Base-by-base conservation (phyloP, 2,113 vertebrate genomes). In the Siphamia tubifer region DNA sequence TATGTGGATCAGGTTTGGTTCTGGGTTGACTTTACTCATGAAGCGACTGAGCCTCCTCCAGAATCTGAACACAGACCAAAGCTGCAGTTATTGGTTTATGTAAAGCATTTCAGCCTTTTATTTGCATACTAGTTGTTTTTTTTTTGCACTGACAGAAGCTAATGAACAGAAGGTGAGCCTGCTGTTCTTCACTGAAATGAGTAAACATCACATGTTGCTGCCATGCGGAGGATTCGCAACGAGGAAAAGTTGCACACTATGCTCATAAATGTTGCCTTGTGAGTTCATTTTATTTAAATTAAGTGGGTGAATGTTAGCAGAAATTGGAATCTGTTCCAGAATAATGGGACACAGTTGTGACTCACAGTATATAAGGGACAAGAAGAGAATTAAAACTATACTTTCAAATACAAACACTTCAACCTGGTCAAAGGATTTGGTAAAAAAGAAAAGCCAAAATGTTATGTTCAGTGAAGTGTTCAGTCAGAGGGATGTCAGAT, bases 1-100 rank as follows among this genome's bases (percentile, higher is more conserved):
- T 74, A 99, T 92, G 74, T 99, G 96, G 75, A 99, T 93, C 77
- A 98, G 79, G 60, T 98, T 99, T 23, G 97, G 96, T 81, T 98
- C 95, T 0, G 98, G 95, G 92, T 99, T 99, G 75, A 97, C 63
- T 89, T 98, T 99, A 87, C 97, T 99, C 98, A 99, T 99, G 69
- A 98, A 89, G 25, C 94, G 93, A 81, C 97, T 96, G 77, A 99
- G 82, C 45, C 94, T 93, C 88, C 94, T 98, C 98, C 97, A 99
- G 90, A 99, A 99, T 86, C 98, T 99, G 83, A 25, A 42, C 55
- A 43, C 51, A 71, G 4, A 65, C 28, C 73, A 20, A 45, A 12
- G 16, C 21, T 3, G 9, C 9, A 39, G 36, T 58, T 19, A 40
- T 6, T 34, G 13, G 13, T 9, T 34, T 34, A 8, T 34, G 31